Conservation (phyloP, 2,888 invertebrate species). For the Cryptocheilus praepositus region DNA sequence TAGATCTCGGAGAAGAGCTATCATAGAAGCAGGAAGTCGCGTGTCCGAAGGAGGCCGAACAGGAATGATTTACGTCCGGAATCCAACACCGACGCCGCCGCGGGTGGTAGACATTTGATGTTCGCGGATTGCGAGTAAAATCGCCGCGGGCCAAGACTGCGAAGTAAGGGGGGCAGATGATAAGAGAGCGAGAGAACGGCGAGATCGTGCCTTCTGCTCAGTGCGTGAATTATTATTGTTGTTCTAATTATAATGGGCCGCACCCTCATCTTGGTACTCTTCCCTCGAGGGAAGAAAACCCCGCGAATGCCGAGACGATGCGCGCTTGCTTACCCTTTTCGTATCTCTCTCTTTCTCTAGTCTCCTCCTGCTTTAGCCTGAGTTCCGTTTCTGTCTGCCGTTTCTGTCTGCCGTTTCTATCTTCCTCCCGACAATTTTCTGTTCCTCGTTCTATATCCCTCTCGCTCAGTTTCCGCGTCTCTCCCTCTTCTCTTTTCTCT, state of each 20-base stretch:
- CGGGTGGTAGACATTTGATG: too few species aligned
- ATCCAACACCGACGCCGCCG: too few species aligned
- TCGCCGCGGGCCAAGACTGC: too few species aligned
- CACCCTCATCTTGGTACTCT: conserved; percentile 22
- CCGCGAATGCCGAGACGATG: conserved; percentile 2
- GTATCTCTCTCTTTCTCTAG: background rate
- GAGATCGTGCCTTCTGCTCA: conserved; percentile 27
- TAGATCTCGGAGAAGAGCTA: too few species aligned
- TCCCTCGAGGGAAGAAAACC: conserved; percentile 7
- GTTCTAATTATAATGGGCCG: conserved; percentile 57
- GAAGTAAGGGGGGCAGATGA: background rate
- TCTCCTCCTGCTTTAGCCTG: conserved; percentile 21
- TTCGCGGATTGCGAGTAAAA: too few species aligned
- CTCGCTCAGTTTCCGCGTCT: background rate
- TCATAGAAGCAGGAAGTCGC: too few species aligned
- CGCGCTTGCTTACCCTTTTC: conserved; percentile 13
- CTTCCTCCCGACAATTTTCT: conserved; percentile 20
- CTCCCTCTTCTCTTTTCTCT: conserved; percentile 8
- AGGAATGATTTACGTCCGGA: too few species aligned
- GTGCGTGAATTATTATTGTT: conserved; percentile 56
- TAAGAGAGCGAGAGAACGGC: conserved; percentile 7
- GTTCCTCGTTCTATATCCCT: conserved; percentile 10
- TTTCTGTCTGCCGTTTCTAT: conserved; percentile 8
- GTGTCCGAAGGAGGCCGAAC: too few species aligned
- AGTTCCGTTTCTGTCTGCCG: background rate